Evolutionary conservation across 2,797 vertebrate species (phyloP), one percentile per base, ranked within the genome.

Genomic region (Microctenopoma lineatum): DNA sequence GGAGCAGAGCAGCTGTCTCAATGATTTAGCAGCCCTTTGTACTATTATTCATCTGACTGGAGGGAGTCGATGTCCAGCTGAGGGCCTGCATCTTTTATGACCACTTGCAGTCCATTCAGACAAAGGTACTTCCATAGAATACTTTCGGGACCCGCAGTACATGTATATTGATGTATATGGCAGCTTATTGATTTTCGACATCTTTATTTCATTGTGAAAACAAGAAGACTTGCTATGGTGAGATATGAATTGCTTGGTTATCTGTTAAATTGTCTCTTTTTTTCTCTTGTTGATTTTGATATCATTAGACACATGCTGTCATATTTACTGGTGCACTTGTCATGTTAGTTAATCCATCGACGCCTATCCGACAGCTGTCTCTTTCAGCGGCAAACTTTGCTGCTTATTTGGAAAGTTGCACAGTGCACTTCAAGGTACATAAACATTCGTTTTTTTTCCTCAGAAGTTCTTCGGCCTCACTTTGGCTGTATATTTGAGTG

Each of bases 11-110:
- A 86, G 84, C 87, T 83, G 84, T 87, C 88, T 93, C 87, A 92
- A 92, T 92, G 90, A 92, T 92, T 93, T 87, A 93, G 84, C 80
- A 91, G 84, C 78, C 88, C 90, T 93, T 92, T 92, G 91, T 93
- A 91, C 86, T 92, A 93, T 93, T 93, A 94, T 93, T 93, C 85
- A 93, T 92, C 73, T 86, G 84, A 91, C 86, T 88, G 81, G 83
- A 80, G 88, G 90, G 88, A 91, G 88, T 73, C 87, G 75, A 69
- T 81, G 88, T 92, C 88, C 82, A 87, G 89, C 90, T 87, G 87
- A 89, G 87, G 84, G 75, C 70, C 70, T 94, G 77, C 86, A 93
- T 92, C 87, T 92, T 94, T 93, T 75, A 93, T 93, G 89, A 91
- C 88, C 85, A 92, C 90, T 91, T 91, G 84, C 90, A 87, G 89